A percentile compares a stretch with the other conserved stretches of the same genome.
phyloP scores from a whole-genome alignment of 2,797 vertebrate genomes.

The Falco rusticolus region DNA sequence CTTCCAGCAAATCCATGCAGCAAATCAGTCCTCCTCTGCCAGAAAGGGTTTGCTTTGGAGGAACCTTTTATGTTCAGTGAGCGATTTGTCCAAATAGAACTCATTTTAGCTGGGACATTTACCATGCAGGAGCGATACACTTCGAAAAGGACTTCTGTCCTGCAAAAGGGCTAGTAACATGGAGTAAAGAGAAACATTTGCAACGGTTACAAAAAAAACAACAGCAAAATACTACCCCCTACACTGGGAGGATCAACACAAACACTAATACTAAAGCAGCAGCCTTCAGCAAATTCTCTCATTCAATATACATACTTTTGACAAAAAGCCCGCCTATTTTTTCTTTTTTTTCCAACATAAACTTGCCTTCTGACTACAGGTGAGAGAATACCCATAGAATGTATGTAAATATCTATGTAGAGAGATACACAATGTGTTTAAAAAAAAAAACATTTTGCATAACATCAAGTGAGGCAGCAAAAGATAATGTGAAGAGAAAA shows the following conservation, averaged over 20 bases:
- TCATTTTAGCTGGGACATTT: neutral
- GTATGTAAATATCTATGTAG: rapidly evolving
- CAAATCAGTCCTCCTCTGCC: neutral
- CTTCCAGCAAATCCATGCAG: neutral
- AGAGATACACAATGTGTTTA: neutral
- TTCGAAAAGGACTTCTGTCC: neutral
- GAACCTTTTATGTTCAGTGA: neutral
- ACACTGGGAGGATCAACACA: rapidly evolving
- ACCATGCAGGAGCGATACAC: neutral
- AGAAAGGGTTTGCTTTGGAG: neutral
- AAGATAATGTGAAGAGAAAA: neutral
- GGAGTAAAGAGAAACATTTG: neutral
- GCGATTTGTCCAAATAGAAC: neutral
- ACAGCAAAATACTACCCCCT: neutral
- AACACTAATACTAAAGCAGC: neutral
- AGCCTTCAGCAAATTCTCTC: neutral
- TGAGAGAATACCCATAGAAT: neutral
- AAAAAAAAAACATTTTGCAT: neutral
- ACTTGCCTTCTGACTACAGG: neutral
- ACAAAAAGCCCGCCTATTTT: neutral
- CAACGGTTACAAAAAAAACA: neutral
- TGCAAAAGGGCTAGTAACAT: neutral
- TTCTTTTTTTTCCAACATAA: neutral
- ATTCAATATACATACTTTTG: rapidly evolving
- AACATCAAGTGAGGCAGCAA: neutral